These are phyloP conservation scores for Bucco capensis DNA, from an alignment of 2,113 vertebrate genomes.

Conservation along the genomic window DNA sequence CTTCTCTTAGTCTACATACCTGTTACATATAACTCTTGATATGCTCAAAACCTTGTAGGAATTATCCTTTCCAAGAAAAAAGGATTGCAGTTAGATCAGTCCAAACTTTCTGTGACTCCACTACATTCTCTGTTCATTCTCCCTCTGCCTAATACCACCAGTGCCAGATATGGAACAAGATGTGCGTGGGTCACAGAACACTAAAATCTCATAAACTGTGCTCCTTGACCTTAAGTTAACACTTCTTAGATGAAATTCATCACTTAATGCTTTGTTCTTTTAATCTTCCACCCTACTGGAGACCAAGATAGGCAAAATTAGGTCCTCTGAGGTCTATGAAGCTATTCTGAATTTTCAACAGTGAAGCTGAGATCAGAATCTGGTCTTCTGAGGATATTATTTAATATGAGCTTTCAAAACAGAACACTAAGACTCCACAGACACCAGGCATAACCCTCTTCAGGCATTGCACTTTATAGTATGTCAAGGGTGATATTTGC, in stretches of 20 bases:
- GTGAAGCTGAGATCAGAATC: neutral
- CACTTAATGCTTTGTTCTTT: neutral
- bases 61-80: neutral
- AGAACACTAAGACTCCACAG: neutral
- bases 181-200: neutral
- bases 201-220: neutral
- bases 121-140: neutral
- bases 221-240: neutral
- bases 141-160: neutral
- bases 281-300: neutral
- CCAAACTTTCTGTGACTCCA: neutral
- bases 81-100: neutral
- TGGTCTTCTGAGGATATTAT: neutral
- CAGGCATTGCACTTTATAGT: neutral
- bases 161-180: accelerated
- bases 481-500: neutral
- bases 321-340: neutral
- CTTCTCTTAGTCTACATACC: neutral
- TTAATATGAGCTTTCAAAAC: neutral
- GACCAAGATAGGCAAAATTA: neutral
- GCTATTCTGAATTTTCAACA: neutral
- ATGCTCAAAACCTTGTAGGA: neutral
- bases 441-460: neutral
- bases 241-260: neutral
- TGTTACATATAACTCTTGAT: neutral